These are phyloP conservation scores for Pemphigus obesinymphae DNA, from an alignment of 1,140 invertebrate genomes.

Conservation along the genomic window DNA sequence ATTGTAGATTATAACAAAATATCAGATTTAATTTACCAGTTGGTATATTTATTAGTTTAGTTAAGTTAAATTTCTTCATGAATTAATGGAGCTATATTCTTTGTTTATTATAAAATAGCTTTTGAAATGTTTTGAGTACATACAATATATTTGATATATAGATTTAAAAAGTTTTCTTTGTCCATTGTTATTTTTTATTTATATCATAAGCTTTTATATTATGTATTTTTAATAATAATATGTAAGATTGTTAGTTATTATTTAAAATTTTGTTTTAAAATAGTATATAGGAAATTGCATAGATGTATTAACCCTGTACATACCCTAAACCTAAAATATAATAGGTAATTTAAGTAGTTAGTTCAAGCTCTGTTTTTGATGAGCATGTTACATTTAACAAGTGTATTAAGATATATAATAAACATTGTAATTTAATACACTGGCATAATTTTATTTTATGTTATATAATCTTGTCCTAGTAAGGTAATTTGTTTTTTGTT, in stretches of 20 bases:
- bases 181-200: slow-evolving; percentile 15
- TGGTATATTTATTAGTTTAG: neutral
- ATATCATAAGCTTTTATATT: slow-evolving; percentile 18
- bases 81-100: neutral
- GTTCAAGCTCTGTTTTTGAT: neutral
- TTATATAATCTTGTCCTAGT: no score
- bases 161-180: neutral
- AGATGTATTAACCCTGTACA: neutral
- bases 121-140: neutral
- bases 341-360: neutral
- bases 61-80: neutral
- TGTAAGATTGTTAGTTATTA: neutral
- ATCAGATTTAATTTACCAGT: no score
- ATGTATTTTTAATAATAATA: slow-evolving; percentile 5
- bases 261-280: neutral
- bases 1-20: neutral
- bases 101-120: neutral
- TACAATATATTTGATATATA: neutral
- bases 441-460: neutral
- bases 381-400: neutral
- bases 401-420: neutral
- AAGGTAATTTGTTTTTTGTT: no score
- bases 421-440: neutral
- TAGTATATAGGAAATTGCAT: neutral
- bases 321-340: neutral